A percentile compares a stretch with the other conserved stretches of the same genome.
These are phyloP conservation scores for Xestia c-nigrum DNA, from an alignment of 2,888 invertebrate genomes.

Conservation along the genomic window DNA sequence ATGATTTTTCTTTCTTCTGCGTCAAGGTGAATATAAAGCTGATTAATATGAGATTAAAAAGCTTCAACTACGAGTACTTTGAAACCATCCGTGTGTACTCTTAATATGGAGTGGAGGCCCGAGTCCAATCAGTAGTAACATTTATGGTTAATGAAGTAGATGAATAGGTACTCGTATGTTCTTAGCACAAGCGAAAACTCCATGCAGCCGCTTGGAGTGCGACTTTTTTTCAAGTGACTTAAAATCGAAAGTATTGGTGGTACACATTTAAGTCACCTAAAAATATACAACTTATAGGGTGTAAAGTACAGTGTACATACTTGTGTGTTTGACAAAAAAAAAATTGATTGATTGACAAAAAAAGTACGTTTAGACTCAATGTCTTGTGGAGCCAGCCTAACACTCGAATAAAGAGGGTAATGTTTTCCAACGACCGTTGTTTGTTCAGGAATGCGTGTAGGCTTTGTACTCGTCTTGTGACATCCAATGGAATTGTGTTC, in stretches of 20 bases:
- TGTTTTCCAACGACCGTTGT: slow-evolving; percentile 66
- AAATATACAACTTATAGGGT: neutral
- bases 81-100: neutral
- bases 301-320: neutral
- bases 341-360: neutral
- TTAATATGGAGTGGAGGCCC: neutral
- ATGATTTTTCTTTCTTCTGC: neutral
- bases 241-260: neutral
- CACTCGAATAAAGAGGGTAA: slow-evolving; percentile 64
- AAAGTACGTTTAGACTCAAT: neutral
- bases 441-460: slow-evolving; percentile 69
- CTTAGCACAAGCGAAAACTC: too few species aligned
- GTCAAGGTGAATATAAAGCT: neutral
- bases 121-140: neutral
- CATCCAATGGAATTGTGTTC: slow-evolving; percentile 63
- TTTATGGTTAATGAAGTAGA: too few species aligned
- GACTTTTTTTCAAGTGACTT: neutral
- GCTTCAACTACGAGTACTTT: neutral
- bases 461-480: slow-evolving; percentile 60
- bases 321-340: neutral
- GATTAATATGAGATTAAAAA: neutral
- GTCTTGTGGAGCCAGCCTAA: slow-evolving; percentile 26
- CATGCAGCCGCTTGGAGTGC: too few species aligned
- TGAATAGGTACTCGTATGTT: too few species aligned
- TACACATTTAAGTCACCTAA: neutral